Evolutionary conservation across 2,888 invertebrate species (phyloP), one percentile per base, ranked within the genome.

Genomic region (Meandrusa payeni): DNA sequence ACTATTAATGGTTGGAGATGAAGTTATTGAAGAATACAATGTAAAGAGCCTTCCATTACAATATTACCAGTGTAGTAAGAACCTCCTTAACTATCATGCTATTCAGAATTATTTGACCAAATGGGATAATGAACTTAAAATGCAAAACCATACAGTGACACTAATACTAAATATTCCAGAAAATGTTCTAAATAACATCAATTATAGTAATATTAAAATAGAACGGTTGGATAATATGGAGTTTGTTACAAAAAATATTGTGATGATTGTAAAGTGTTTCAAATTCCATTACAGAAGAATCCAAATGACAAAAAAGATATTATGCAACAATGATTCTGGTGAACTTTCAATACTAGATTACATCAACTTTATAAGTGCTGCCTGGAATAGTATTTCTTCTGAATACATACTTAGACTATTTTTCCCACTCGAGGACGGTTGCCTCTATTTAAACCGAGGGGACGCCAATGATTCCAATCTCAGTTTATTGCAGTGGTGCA

Each of bases 221-320:
- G 42, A 65, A 9, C 47, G 41, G 32, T 26, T 46, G 12, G 31
- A 34, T 10, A 41, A 58, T n/a, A 40, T 64, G 19, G 48, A 47
- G 5, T 66, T 59, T 57, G 45, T 58, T 24, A 45, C 33, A 37
- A 54, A 55, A 45, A 45, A 57, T 31, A 43, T 60, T 33, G 54
- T 57, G 20, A 68, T 62, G 40, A 38, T 69, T 39, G 54, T 54
- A 23, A 51, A 60, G 44, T 61, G 61, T 54, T 64, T 68, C 41
- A 69, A 69, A 39, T 64, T 56, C 46, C 55, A 69, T 47, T 70
- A 68, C 41, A 61, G 70, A 48, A 61, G 52, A 55, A 45, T 68
- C 48, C 69, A 66, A 48, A 62, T 69, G 12, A 59, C 48, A 20
- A 60, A 57, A 49, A 53, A 47, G 36, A 45, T 59, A 26, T 54